A percentile compares a stretch with the other conserved stretches of the same genome.
These are phyloP conservation scores for Sebastes steindachneri DNA, from an alignment of 2,797 vertebrate species.

Conservation along the genomic window DNA sequence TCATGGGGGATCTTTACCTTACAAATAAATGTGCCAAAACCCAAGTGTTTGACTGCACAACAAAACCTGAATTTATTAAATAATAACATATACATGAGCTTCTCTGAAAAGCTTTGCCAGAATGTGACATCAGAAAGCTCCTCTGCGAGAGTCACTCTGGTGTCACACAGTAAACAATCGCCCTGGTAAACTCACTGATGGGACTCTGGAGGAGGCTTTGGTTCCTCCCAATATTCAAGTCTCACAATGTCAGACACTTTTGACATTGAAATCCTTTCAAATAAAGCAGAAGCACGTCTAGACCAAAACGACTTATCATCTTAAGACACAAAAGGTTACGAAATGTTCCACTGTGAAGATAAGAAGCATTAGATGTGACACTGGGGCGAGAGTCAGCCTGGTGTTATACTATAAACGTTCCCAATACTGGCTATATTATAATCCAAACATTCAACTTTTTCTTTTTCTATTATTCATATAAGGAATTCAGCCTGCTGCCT, in stretches of 20 bases:
- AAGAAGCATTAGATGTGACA: background rate
- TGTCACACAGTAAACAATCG: conserved; percentile 43
- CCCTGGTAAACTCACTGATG: conserved; percentile 24
- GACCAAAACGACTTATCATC: conserved; percentile 1
- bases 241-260: conserved; percentile 4
- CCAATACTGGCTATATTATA: background rate
- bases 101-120: conserved; percentile 22
- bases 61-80: background rate
- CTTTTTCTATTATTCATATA: conserved; percentile 3
- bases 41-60: background rate
- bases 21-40: conserved; percentile 5
- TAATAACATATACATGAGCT: background rate
- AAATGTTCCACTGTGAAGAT: background rate
- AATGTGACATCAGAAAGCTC: background rate
- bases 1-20: background rate
- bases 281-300: background rate
- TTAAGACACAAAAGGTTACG: background rate
- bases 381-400: background rate
- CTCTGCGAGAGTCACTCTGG: conserved; percentile 9
- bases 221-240: background rate
- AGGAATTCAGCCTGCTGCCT: conserved; percentile 3
- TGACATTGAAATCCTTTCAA: conserved; percentile 29
- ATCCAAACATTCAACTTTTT: background rate
- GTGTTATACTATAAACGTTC: conserved; percentile 9
- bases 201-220: conserved; percentile 20